Evolutionary conservation across 2,797 vertebrate genomes (phyloP).

Genomic region (Anguilla marmorata): DNA sequence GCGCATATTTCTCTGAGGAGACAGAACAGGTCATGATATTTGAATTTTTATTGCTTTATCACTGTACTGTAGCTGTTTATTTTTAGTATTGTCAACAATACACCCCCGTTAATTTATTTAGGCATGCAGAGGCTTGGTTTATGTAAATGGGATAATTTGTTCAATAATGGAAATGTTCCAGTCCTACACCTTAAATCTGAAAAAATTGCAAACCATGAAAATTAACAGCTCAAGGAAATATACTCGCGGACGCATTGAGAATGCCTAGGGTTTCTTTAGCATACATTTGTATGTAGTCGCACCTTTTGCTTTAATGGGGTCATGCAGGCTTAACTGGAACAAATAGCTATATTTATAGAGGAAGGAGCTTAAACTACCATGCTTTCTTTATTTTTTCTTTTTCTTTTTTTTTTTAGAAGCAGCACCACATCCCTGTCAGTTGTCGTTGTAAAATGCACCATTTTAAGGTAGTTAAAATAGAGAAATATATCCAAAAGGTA

Average conservation of each 20-base stretch:
- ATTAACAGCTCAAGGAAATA: neutral
- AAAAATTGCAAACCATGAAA: neutral
- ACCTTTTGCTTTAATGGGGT: conserved; percentile 34
- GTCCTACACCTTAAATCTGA: neutral
- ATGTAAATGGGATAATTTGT: conserved; percentile 3
- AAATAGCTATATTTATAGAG: conserved; percentile 42
- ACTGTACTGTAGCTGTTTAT: neutral
- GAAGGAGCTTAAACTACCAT: neutral
- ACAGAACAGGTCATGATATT: neutral
- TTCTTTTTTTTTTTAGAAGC: neutral
- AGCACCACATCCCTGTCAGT: neutral
- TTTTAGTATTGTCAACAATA: neutral
- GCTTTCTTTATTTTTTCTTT: neutral
- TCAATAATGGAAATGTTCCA: neutral
- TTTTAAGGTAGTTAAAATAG: neutral
- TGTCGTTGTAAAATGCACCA: neutral
- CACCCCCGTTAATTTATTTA: neutral
- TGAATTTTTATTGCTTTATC: conserved; percentile 12
- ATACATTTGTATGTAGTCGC: neutral
- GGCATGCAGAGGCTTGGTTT: neutral
- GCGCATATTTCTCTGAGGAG: neutral
- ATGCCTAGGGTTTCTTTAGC: conserved; percentile 18
- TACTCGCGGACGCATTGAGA: neutral
- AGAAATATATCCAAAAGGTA: neutral
- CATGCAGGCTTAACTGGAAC: conserved; percentile 40